Conservation (phyloP, 37 sponge, comb jelly and placozoan genomes). For the Aplysina aerophoba region DNA sequence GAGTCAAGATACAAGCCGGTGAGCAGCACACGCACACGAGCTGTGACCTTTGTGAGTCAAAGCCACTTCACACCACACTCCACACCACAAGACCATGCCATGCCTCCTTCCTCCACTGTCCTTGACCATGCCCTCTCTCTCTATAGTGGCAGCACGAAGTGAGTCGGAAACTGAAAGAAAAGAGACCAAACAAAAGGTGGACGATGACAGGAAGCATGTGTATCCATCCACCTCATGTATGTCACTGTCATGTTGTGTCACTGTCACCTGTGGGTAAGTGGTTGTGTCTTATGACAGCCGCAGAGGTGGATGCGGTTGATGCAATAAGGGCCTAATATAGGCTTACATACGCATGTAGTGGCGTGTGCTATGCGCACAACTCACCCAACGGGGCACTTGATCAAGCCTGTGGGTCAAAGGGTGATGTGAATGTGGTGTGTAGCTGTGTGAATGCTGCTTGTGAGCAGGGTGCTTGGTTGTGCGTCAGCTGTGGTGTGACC, state of each 20-base stretch:
- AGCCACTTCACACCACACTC: too few relatives aligned
- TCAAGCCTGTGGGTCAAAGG: too few relatives aligned
- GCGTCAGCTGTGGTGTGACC: background rate
- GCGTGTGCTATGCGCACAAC: too few relatives aligned
- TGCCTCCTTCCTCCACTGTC: background rate
- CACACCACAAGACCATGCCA: background rate
- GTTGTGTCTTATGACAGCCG: background rate
- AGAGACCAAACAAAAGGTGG: conserved; percentile 97
- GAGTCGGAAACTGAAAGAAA: conserved; percentile 96
- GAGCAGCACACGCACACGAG: background rate
- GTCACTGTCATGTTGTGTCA: background rate
- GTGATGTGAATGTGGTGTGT: background rate
- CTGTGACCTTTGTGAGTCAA: too few relatives aligned
- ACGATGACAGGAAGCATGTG: conserved; percentile 99
- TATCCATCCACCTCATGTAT: conserved; percentile 46
- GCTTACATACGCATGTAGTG: too few relatives aligned
- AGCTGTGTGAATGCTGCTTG: too few relatives aligned
- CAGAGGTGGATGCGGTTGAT: too few relatives aligned
- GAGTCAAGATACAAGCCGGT: conserved; percentile 96
- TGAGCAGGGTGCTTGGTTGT: background rate
- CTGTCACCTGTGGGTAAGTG: background rate
- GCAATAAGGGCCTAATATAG: too few relatives aligned
- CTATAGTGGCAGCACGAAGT: conserved; percentile 80
- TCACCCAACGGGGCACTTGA: too few relatives aligned
- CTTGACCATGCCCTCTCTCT: background rate